Conservation (phyloP, 2,113 vertebrate species). For the Podarcis cretensis region DNA sequence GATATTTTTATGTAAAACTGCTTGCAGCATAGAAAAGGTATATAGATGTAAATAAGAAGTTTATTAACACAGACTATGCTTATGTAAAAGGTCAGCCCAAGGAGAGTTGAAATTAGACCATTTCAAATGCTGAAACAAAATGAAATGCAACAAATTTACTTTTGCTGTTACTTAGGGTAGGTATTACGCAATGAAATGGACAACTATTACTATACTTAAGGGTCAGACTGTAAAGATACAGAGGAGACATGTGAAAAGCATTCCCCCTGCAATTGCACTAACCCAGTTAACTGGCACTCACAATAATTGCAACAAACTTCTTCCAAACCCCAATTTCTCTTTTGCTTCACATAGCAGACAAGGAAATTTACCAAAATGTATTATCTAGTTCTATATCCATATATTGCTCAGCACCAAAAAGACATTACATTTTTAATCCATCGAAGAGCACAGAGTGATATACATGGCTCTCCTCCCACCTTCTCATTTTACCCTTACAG, state of each 20-base stretch:
- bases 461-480: neutral
- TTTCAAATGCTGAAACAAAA: neutral
- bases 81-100: neutral
- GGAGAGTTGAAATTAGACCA: neutral
- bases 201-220: neutral
- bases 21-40: neutral
- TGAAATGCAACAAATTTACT: neutral
- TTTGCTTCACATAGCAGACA: neutral
- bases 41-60: neutral
- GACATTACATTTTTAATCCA: neutral
- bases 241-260: neutral
- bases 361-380: neutral
- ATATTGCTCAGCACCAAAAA: neutral
- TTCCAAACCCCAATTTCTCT: neutral
- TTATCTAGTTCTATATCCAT: neutral
- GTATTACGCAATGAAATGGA: neutral
- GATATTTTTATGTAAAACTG: neutral
- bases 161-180: neutral
- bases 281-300: neutral
- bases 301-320: neutral
- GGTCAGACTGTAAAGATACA: neutral
- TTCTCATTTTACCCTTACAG: neutral
- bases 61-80: neutral
- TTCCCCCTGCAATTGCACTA: neutral
- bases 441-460: neutral